A percentile compares a stretch with the other conserved stretches of the same genome.
Evolutionary conservation across 1,140 invertebrate species (phyloP).

Genomic region (Frieseomelitta varia): DNA sequence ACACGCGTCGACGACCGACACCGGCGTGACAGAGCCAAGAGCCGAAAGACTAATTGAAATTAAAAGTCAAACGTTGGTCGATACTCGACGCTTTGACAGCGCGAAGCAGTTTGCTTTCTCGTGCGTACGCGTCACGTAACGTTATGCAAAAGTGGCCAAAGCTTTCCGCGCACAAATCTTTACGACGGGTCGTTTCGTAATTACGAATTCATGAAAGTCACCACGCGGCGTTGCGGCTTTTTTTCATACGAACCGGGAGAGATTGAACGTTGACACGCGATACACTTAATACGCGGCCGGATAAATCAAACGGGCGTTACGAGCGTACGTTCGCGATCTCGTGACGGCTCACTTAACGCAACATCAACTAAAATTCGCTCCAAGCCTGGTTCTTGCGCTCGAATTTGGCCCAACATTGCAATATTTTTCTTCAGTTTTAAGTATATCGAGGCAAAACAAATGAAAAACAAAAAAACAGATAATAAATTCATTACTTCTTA

Average conservation of each 20-base stretch:
- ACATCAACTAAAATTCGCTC: not conserved
- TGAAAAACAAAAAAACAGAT: too few relatives aligned
- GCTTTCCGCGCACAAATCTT: conserved; percentile 23
- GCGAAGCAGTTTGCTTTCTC: not conserved
- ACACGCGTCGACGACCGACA: not conserved
- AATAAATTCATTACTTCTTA: too few relatives aligned
- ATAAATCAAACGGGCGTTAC: conserved; percentile 37
- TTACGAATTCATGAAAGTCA: conserved; percentile 16
- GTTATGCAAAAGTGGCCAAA: conserved; percentile 1
- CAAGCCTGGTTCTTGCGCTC: too few relatives aligned
- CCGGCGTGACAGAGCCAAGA: not conserved
- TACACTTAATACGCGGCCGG: conserved; percentile 14
- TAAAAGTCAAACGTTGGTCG: not conserved
- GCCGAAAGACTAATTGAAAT: not conserved
- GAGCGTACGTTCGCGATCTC: not conserved
- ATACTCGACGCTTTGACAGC: not conserved
- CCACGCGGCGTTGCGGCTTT: conserved; percentile 4
- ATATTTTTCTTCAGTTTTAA: too few relatives aligned
- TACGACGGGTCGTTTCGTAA: conserved; percentile 21
- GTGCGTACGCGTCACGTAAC: not conserved
- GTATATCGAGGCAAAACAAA: too few relatives aligned
- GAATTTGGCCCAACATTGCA: too few relatives aligned
- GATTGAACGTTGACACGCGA: conserved; percentile 5
- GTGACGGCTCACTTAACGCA: conserved; percentile 22
- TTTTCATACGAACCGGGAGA: not conserved